Evolutionary conservation across 2,888 invertebrate species (phyloP).

Genomic region (Crioceris asparagi): DNA sequence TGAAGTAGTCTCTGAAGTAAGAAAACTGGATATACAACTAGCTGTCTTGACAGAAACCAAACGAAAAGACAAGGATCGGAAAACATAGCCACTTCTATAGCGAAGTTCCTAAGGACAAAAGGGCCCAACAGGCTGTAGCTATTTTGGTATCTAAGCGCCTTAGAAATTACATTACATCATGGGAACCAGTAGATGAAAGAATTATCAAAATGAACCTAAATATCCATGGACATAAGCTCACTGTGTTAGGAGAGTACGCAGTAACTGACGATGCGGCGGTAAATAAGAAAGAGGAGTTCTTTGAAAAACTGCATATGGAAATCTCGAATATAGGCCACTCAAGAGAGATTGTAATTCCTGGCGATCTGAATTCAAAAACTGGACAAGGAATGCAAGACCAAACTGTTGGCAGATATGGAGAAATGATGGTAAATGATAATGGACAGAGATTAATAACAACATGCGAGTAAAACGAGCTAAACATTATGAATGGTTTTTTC

Average conservation of each 20-base stretch:
- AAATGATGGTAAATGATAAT: too few species aligned
- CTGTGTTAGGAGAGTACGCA: not conserved
- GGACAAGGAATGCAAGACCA: too few species aligned
- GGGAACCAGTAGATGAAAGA: not conserved
- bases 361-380: too few species aligned
- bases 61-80: constrained; percentile 11
- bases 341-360: too few species aligned
- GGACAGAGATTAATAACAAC: too few species aligned
- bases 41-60: constrained; percentile 16
- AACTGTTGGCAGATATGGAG: too few species aligned
- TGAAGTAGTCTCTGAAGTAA: not conserved
- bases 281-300: too few species aligned
- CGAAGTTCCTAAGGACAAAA: constrained; percentile 12
- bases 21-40: constrained; percentile 7
- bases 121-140: constrained; percentile 2
- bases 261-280: too few species aligned
- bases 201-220: not conserved
- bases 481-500: too few species aligned
- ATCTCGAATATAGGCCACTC: too few species aligned
- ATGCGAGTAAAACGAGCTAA: too few species aligned
- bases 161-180: not conserved
- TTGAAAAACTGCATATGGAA: too few species aligned
- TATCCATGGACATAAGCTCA: not conserved
- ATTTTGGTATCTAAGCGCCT: not conserved
- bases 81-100: constrained; percentile 11